Evolutionary conservation across 2,113 vertebrate species (phyloP), one percentile per base, ranked within the genome.

Genomic region (Smithornis capensis): DNA sequence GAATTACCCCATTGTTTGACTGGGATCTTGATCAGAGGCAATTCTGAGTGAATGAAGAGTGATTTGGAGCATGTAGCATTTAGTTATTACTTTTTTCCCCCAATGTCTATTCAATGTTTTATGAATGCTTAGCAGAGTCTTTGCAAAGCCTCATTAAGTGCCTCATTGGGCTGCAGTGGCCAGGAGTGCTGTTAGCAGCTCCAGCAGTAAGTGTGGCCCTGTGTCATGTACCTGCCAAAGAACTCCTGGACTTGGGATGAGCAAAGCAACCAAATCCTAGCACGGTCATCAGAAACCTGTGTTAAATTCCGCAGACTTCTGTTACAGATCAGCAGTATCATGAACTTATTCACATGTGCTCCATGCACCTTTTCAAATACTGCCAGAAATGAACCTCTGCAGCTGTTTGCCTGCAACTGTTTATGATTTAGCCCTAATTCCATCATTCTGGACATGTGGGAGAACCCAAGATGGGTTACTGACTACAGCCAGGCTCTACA

Each of bases 281-380:
- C 55, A 42, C 0, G 0, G 16, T 74, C 31, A 33, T 74, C 50
- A 42, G 53, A 74, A 74, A 52, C 4, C 2, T 0, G 0, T 42
- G 59, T 76, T 53, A 47, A 89, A 85, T 78, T 53, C 71, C 10
- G 6, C 50, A 53, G 35, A 37, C 42, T 87, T 92, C 62, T 87
- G 65, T 89, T 86, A 62, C 21, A 55, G 82, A 75, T 85, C 87
- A 82, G 56, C n/a, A 47, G 27, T 50, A 74, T 42, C 63, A 73
- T 77, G 75, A 84, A 56, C 40, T 57, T 44, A 65, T 62, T 92
- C 64, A 57, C 35, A 6, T 44, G 38, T 79, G 29, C 31, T 47
- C 55, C 3, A 1, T 23, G 37, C 37, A 86, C 64, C 64, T 88
- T 77, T 83, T 71, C 76, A 88, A 83, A 73, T 44, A 40, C 29